A percentile compares a stretch with the other conserved stretches of the same genome.
These are phyloP conservation scores for Thermophis baileyi DNA, from an alignment of 2,113 vertebrate genomes.

Conservation along the genomic window DNA sequence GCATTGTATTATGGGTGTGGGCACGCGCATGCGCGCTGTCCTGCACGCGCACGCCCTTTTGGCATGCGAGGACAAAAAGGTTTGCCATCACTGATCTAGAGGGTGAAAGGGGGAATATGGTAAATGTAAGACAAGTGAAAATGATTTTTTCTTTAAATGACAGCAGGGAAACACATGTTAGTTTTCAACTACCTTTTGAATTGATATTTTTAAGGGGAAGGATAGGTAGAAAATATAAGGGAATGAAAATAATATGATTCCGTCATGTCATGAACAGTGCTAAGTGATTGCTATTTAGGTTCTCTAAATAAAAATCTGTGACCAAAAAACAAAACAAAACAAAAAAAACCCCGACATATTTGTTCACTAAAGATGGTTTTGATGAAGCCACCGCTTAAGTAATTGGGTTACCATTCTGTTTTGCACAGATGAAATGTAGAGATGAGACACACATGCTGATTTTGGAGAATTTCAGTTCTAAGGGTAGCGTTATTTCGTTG, in stretches of 20 bases:
- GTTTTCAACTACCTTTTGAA: background rate
- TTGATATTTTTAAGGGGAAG: background rate
- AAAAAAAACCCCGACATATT: too few species aligned
- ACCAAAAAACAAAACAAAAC: conserved; percentile 19
- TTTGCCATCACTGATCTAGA: too few species aligned
- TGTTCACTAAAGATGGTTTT: conserved; percentile 9
- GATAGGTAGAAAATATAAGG: background rate
- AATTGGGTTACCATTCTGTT: conserved; percentile 13
- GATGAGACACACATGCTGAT: background rate
- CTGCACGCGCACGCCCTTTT: too few species aligned
- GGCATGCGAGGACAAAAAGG: too few species aligned
- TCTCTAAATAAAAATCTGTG: conserved; percentile 38
- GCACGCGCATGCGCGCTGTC: too few species aligned
- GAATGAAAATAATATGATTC: background rate
- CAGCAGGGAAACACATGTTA: too few species aligned
- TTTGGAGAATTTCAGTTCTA: background rate
- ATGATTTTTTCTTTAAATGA: too few species aligned
- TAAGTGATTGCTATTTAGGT: background rate
- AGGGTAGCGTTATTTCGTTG: background rate
- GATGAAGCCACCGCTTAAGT: background rate
- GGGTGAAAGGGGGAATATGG: background rate
- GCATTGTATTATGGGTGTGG: too few species aligned
- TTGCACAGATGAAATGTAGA: conserved; percentile 22
- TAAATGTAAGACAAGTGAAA: background rate
- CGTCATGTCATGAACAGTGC: background rate